Percentiles rank a stretch among this genome's conserved stretches.
These are phyloP conservation scores for Spheniscus mendiculus DNA, from an alignment of 2,113 vertebrate species.

Conservation along the genomic window DNA sequence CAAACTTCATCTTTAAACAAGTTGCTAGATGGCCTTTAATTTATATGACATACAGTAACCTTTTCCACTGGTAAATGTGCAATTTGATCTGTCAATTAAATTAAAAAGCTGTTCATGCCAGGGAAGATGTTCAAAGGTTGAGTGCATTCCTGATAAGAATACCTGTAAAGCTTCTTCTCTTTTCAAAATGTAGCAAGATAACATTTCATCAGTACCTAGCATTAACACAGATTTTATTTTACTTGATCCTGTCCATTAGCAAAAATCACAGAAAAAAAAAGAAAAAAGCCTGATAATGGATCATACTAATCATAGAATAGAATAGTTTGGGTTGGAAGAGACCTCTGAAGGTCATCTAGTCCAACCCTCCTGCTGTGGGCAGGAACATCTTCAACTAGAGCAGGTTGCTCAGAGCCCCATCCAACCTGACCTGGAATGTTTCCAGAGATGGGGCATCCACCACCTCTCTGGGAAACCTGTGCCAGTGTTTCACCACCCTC, in stretches of 20 bases:
- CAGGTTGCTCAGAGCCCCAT: too few species aligned
- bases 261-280: background rate
- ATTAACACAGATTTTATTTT: background rate
- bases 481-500: too few species aligned
- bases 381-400: too few species aligned
- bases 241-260: background rate
- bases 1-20: background rate
- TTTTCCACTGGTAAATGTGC: conserved; percentile 19
- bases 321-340: too few species aligned
- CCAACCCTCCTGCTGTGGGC: too few species aligned
- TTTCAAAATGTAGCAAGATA: conserved; percentile 9
- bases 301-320: background rate
- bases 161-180: background rate
- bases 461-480: too few species aligned
- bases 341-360: too few species aligned
- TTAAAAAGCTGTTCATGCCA: conserved; percentile 16
- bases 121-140: background rate
- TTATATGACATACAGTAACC: conserved; percentile 35
- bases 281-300: background rate
- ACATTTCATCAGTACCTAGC: background rate
- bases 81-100: conserved; percentile 40
- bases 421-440: too few species aligned
- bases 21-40: conserved; percentile 16
- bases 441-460: too few species aligned
- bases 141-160: background rate